Conservation (phyloP, 2,888 invertebrate genomes). For the Merodon equestris region DNA sequence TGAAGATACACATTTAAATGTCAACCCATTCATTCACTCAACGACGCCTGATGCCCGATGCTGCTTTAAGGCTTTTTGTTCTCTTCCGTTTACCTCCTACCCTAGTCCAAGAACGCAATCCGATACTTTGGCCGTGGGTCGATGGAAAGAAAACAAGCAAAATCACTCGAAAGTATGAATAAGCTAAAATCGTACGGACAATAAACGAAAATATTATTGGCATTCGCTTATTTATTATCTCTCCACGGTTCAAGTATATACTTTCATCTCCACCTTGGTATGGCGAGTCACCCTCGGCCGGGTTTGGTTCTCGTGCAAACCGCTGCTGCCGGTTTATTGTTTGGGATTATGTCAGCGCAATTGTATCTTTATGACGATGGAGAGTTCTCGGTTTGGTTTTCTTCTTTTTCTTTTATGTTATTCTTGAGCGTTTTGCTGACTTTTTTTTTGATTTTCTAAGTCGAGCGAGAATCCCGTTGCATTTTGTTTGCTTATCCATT, state of each 20-base stretch:
- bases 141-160: conserved; percentile 6
- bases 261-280: not conserved
- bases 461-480: conserved; percentile 46
- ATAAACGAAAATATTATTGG: conserved; percentile 50
- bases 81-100: not conserved
- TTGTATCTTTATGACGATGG: conserved; percentile 42
- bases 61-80: conserved; percentile 5
- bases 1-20: conserved; percentile 35
- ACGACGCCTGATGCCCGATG: too few relatives aligned
- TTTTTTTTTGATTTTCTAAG: conserved; percentile 38
- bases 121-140: conserved; percentile 32
- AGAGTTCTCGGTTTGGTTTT: conserved; percentile 11
- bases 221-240: conserved; percentile 58
- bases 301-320: not conserved
- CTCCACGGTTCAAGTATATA: conserved; percentile 18
- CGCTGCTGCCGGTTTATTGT: conserved; percentile 25
- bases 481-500: conserved; percentile 50
- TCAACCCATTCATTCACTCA: conserved; percentile 38
- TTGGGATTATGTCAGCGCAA: conserved; percentile 56
- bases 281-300: conserved; percentile 8
- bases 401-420: not conserved
- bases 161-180: conserved; percentile 3
- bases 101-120: conserved; percentile 33
- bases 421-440: conserved; percentile 17
- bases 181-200: not conserved